These are phyloP conservation scores for Tautogolabrus adspersus DNA, from an alignment of 2,113 vertebrate species.

Conservation along the genomic window DNA sequence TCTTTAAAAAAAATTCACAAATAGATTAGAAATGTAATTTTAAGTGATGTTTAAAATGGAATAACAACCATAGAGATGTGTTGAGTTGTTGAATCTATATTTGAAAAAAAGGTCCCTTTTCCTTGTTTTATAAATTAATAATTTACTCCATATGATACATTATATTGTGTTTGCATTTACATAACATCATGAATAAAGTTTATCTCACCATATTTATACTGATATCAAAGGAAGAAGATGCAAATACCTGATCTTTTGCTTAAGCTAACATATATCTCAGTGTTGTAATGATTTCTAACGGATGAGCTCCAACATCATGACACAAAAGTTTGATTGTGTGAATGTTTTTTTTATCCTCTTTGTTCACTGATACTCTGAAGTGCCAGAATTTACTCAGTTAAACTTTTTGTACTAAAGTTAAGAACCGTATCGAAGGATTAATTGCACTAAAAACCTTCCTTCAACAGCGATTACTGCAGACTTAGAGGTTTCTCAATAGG, in stretches of 20 bases:
- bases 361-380: background rate
- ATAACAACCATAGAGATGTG: no score
- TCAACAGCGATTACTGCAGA: conserved; percentile 14
- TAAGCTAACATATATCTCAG: no score
- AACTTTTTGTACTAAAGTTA: background rate
- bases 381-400: background rate
- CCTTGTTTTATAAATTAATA: no score
- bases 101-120: no score
- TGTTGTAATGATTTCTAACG: background rate
- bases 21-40: no score
- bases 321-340: background rate
- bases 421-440: conserved; percentile 3
- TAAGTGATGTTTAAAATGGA: no score
- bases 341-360: background rate
- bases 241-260: background rate
- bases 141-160: no score
- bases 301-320: background rate
- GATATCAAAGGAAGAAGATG: background rate
- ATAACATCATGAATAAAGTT: no score
- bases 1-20: no score
- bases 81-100: no score
- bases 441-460: background rate
- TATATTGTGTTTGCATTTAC: no score
- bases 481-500: conserved; percentile 13
- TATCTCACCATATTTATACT: no score